phyloP scores from a whole-genome alignment of 2,888 invertebrate genomes.

The Conchocele bisecta region DNA sequence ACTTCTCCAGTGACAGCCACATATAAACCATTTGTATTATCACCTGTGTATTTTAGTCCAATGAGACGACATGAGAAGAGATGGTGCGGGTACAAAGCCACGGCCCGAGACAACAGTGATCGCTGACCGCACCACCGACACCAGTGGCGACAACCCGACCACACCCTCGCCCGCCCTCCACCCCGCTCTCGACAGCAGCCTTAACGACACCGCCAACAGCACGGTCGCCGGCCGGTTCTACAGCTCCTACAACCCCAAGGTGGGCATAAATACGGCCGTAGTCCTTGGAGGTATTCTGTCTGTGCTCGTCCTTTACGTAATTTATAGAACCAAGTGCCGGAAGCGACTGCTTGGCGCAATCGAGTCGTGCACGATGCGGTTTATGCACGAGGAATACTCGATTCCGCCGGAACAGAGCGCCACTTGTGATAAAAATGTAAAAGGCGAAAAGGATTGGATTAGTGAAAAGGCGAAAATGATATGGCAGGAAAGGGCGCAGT shows the following conservation, averaged over 20 bases:
- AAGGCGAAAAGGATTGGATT: conserved; percentile 35
- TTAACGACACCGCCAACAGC: conserved; percentile 16
- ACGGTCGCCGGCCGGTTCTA: conserved; percentile 51
- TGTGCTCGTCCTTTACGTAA: conserved; percentile 66
- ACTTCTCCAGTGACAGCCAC: too few species aligned
- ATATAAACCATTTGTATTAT: too few species aligned
- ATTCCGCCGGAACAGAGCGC: too few species aligned
- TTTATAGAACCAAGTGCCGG: conserved; percentile 65
- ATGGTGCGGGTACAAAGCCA: conserved; percentile 44
- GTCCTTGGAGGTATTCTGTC: conserved; percentile 70
- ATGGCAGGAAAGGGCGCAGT: conserved; percentile 35
- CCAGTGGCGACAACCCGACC: background rate
- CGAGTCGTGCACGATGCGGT: conserved; percentile 48
- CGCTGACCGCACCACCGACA: background rate
- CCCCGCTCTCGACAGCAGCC: background rate
- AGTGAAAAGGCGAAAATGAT: conserved; percentile 50
- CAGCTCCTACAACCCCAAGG: conserved; percentile 67
- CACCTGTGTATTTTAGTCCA: too few species aligned
- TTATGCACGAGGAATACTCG: conserved; percentile 53
- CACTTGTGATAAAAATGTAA: conserved; percentile 1
- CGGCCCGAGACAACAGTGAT: conserved; percentile 44
- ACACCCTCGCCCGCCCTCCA: background rate
- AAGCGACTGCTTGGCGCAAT: conserved; percentile 43
- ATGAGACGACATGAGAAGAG: conserved; percentile 72
- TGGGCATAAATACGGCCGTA: conserved; percentile 70